Percentiles rank a stretch among this genome's conserved stretches.
These are phyloP conservation scores for Diaphora mendica DNA, from an alignment of 2,888 invertebrate genomes.

Conservation along the genomic window DNA sequence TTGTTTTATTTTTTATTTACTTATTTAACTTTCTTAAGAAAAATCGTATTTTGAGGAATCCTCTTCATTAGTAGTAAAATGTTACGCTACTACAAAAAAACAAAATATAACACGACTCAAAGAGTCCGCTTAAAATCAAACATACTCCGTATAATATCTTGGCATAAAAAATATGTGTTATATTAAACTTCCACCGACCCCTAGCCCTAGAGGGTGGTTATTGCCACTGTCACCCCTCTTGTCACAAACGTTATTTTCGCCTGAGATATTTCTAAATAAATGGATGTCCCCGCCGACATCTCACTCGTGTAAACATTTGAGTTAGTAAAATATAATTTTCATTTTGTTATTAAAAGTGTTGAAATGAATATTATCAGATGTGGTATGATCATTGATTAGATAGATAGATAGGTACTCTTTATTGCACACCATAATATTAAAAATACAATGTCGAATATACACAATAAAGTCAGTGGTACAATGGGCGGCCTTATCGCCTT, in stretches of 20 bases:
- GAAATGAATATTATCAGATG: neutral
- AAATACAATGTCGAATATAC: no score
- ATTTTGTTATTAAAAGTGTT: neutral
- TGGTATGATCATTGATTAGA: no score
- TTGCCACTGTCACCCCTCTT: slow-evolving; percentile 17
- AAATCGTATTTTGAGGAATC: no score
- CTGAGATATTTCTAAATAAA: slow-evolving; percentile 12
- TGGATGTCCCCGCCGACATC: neutral
- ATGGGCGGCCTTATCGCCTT: no score
- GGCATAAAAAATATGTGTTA: slow-evolving; percentile 4
- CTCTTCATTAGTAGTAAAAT: neutral
- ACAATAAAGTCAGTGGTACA: no score
- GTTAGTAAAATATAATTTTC: neutral
- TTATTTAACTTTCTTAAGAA: no score
- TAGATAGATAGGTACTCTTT: no score
- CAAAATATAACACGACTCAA: neutral
- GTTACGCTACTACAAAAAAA: no score
- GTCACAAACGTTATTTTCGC: slow-evolving; percentile 9
- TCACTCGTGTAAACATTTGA: slow-evolving; percentile 1
- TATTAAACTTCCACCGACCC: slow-evolving; percentile 8
- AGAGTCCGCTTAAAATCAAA: neutral
- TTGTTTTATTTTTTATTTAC: no score
- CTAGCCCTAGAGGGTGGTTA: slow-evolving; percentile 5
- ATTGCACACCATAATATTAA: no score
- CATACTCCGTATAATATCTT: neutral